Evolutionary conservation across 2,888 invertebrate genomes (phyloP), one percentile per base, ranked within the genome.

Genomic region (Lasioglossum vierecki): DNA sequence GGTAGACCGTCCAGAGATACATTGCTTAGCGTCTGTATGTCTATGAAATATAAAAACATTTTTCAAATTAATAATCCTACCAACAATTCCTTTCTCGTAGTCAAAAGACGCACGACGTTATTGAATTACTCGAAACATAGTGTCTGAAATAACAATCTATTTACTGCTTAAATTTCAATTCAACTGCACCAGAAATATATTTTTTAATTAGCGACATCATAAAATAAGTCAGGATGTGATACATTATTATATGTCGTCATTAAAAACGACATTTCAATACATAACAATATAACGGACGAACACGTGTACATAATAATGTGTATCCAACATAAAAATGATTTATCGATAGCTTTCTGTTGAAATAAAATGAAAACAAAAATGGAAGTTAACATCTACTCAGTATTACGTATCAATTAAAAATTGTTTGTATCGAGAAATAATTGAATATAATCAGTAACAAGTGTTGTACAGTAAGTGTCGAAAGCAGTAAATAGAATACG

Each of bases 1-100:
- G 96, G 96, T 88, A 98, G 93, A 44, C 96, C 96, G 73, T 95
- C 94, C 91, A 97, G 96, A 95, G 97, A 97, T 81, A 96, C 96
- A 79, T 96, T 96, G 83, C 96, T 96, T 79, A 98, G 96, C 77
- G 96, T 96, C 90, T 95, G 96, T 76, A 98, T 92, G 66, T 70
- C 94, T 94, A 70, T 79, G 8, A 53, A 84, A 84, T n/a, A 18
- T 22, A 53, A 72, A 18, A 41, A 39, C 11, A 44, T 66, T 30
- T 39, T 41, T 39, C 57, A 22, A 41, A 63, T 79, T 44, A 60
- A 26, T 66, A 9, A 15, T n/a, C 8, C 30, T 6, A 18, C 5
- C 13, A 4, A 60, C 46, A 35, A n/a, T 30, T 49, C n/a, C 9
- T 15, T 15, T 13, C 30, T 3, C 2, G 44, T 30, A n/a, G 11